Conservation (phyloP, 2,113 vertebrate genomes). For the Vimba vimba region DNA sequence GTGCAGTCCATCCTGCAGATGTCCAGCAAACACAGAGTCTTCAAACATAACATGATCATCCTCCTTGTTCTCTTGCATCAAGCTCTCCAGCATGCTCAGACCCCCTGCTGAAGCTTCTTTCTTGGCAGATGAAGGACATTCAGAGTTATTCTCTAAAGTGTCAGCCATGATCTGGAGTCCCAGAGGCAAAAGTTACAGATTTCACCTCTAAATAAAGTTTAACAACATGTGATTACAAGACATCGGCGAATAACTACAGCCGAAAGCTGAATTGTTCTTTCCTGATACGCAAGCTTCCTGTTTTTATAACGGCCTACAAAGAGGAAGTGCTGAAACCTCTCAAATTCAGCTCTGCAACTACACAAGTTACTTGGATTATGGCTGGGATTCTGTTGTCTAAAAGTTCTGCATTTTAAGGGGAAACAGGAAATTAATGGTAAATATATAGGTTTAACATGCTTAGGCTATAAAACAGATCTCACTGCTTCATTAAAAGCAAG, state of each 20-base stretch:
- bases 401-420: neutral
- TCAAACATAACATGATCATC: slow-evolving; percentile 80
- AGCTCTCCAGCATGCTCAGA: slow-evolving; percentile 71
- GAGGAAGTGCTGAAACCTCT: slow-evolving; percentile 55
- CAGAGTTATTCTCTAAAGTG: slow-evolving; percentile 83
- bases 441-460: neutral
- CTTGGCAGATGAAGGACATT: slow-evolving; percentile 68
- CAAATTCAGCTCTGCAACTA: slow-evolving; percentile 1
- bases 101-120: slow-evolving; percentile 66
- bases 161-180: slow-evolving; percentile 78
- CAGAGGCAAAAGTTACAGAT: neutral
- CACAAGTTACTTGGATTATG: neutral
- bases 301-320: slow-evolving; percentile 62
- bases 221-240: slow-evolving; percentile 5
- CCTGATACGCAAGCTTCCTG: slow-evolving; percentile 72
- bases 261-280: slow-evolving; percentile 22
- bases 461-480: neutral
- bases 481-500: neutral
- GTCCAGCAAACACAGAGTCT: slow-evolving; percentile 84
- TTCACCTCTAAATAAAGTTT: neutral
- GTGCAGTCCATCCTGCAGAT: slow-evolving; percentile 90
- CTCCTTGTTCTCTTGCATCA: slow-evolving; percentile 73
- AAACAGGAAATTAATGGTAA: neutral
- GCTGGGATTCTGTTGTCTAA: neutral
- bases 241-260: slow-evolving; percentile 8